Base-by-base conservation (phyloP, 2,888 invertebrate species). In the Drosophila kanekoi region DNA sequence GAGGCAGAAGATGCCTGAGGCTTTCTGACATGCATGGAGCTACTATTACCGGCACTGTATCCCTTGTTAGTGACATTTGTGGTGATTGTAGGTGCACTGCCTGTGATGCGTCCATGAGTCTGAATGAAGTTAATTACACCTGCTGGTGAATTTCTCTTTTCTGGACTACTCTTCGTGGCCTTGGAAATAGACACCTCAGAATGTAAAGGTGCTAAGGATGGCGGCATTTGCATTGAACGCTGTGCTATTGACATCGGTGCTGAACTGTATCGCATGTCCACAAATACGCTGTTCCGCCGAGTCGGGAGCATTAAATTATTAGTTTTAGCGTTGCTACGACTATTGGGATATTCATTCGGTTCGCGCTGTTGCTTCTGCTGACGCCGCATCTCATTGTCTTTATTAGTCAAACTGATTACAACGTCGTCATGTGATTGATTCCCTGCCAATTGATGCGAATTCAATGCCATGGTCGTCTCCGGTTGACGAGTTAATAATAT, bases 61-160 rank as follows among this genome's bases (percentile, higher is more conserved):
- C 16, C 51, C 16, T 66, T 72, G n/a, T 33, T 48, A 37, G 20
- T 11, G 23, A 16, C 23, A 33, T 38, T 28, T 23, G 49, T 74
- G 14, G 70, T 77, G 9, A 80, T 76, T 61, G 75, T 32, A 10
- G 75, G 63, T 13, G 83, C 71, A 18, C 53, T 79, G n/a, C 86
- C 89, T 6, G 87, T 81, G 8, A 86, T 64, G 10, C 89, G 87
- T 2, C 90, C 84, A 43, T 85, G 84, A 0, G 84, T 85, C 32
- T 86, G 89, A 56, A 86, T 89, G 32, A 90, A 89, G 49, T 90
- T 89, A 3, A 89, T 86, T 4, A 89, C 90, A 13, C 90, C 87
- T 3, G 81, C 79, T 33, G 77, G 80, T 35, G 79, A 82, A 43
- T 57, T 72, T 64, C 75, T 89, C 57, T 68, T 83, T 28, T 69